A percentile compares a stretch with the other conserved stretches of the same genome.
Evolutionary conservation across 2,888 invertebrate species (phyloP).

Genomic region (Cephus rjabovi): DNA sequence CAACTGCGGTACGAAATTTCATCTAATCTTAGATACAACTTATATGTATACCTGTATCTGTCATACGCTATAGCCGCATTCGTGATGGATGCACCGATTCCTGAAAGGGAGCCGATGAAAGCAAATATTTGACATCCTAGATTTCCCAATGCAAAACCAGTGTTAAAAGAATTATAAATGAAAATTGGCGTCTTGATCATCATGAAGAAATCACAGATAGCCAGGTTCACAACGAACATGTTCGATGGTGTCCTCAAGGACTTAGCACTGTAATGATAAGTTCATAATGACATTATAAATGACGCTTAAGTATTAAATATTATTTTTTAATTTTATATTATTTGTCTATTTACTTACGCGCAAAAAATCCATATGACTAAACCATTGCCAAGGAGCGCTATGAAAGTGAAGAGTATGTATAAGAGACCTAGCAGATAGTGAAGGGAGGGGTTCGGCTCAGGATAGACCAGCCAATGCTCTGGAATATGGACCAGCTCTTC

Average conservation of each 20-base stretch:
- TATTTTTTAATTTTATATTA: not conserved
- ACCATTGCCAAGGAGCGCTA: constrained; percentile 84
- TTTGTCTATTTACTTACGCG: constrained; percentile 70
- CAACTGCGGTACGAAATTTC: not conserved
- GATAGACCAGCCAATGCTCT: constrained; percentile 82
- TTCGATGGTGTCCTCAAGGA: constrained; percentile 84
- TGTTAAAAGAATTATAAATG: constrained; percentile 85
- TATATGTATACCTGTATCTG: constrained; percentile 68
- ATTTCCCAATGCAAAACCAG: constrained; percentile 81
- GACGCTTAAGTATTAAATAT: not conserved
- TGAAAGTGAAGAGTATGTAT: constrained; percentile 80
- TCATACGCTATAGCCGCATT: constrained; percentile 90
- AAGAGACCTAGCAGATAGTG: constrained; percentile 84
- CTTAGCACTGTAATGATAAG: constrained; percentile 71
- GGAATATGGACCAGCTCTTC: constrained; percentile 79
- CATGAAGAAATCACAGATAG: constrained; percentile 87
- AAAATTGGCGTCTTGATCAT: constrained; percentile 88
- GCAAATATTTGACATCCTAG: constrained; percentile 83
- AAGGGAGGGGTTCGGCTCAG: constrained; percentile 84
- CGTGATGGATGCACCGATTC: constrained; percentile 83
- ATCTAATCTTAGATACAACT: not conserved
- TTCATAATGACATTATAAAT: no score
- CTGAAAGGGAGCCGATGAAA: constrained; percentile 81
- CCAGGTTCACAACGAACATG: constrained; percentile 85
- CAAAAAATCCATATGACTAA: constrained; percentile 87